These are phyloP conservation scores for Edolisoma coerulescens DNA, from an alignment of 2,113 vertebrate species.

Conservation along the genomic window DNA sequence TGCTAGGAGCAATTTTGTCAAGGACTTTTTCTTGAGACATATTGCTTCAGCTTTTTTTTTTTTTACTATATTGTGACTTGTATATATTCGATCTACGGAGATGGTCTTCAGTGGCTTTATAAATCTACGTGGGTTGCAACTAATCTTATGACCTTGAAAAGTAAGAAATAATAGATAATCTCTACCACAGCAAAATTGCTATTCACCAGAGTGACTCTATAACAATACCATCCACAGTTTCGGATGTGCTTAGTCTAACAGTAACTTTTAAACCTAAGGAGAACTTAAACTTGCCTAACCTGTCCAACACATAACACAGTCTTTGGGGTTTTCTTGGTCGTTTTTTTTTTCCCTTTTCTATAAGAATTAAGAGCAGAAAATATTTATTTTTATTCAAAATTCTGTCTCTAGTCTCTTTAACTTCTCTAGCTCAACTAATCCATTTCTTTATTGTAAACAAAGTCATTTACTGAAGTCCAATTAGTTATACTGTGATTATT, in stretches of 20 bases:
- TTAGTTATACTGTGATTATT: not conserved
- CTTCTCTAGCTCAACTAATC: not conserved
- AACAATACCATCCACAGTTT: not conserved
- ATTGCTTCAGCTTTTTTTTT: not conserved
- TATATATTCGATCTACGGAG: not conserved
- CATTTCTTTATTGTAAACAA: not conserved
- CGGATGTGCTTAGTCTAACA: not conserved
- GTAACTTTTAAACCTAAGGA: not conserved
- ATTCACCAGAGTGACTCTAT: not conserved
- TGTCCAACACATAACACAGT: not conserved
- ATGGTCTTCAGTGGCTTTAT: not conserved
- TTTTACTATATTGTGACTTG: not conserved
- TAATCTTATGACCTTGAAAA: not conserved
- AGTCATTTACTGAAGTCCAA: not conserved
- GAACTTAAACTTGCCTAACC: not conserved
- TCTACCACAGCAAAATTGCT: not conserved
- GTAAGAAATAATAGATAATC: not conserved
- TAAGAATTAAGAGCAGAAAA: not conserved
- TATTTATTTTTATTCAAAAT: not conserved
- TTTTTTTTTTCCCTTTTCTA: not conserved
- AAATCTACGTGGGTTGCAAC: not conserved
- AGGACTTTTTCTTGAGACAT: not conserved
- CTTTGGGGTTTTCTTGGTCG: not conserved
- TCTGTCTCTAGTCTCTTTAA: not conserved
- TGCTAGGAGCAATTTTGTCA: not conserved